These are phyloP conservation scores for Microtus ochrogaster DNA, from an alignment of 2,113 vertebrate species.

Conservation along the genomic window DNA sequence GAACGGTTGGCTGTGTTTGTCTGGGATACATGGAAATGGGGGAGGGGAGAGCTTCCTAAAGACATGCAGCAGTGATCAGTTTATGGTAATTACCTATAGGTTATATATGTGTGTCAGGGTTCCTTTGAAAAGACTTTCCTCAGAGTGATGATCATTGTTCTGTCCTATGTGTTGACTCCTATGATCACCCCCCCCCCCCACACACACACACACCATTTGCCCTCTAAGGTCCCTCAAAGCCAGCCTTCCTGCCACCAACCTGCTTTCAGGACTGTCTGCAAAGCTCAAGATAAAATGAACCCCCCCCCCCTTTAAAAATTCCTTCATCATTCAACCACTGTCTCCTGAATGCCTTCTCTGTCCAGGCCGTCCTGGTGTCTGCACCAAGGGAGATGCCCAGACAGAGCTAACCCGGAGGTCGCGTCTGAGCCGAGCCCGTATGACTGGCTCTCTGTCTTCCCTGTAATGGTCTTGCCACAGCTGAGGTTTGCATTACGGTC, in stretches of 20 bases:
- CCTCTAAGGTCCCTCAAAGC: neutral
- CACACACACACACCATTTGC: neutral
- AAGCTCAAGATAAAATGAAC: slow-evolving; percentile 7
- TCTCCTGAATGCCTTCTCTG: slow-evolving; percentile 69
- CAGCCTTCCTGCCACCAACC: neutral
- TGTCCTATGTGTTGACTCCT: neutral
- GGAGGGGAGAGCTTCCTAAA: neutral
- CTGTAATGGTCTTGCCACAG: neutral
- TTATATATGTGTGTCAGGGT: neutral
- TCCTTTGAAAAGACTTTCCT: neutral
- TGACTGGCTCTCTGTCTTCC: neutral
- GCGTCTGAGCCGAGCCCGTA: neutral
- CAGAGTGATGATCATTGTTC: neutral
- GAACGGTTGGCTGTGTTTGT: accelerated
- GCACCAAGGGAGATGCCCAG: neutral
- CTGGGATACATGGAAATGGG: neutral
- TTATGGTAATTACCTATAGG: neutral
- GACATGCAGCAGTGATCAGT: neutral
- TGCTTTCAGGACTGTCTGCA: slow-evolving; percentile 51
- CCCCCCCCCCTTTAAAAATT: neutral
- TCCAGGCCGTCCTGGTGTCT: neutral
- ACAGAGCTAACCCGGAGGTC: neutral
- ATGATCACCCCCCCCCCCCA: accelerated
- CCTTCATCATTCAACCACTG: neutral
- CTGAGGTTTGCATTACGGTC: slow-evolving; percentile 3